Evolutionary conservation across 92 coral and sea anemone genomes (phyloP).

Genomic region (Palythoa grandis): DNA sequence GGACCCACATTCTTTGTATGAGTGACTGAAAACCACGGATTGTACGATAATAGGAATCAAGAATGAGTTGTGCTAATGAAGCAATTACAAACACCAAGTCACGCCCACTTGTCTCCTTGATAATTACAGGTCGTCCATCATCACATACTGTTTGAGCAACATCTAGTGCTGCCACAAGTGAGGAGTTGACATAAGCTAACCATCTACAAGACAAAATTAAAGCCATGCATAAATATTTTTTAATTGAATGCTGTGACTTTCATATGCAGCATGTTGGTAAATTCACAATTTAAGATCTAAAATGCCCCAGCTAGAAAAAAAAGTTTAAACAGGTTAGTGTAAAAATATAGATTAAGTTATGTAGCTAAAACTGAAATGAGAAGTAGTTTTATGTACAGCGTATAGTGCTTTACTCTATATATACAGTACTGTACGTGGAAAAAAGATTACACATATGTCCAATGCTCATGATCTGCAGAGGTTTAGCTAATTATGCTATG

Average conservation of each 20-base stretch:
- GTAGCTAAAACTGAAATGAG: too few relatives aligned
- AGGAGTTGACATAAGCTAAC: constrained; percentile 69
- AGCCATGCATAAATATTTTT: too few relatives aligned
- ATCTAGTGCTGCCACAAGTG: constrained; percentile 82
- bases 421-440: too few relatives aligned
- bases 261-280: neutral
- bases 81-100: constrained; percentile 88
- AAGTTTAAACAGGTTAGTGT: too few relatives aligned
- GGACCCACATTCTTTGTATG: constrained; percentile 97
- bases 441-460: too few relatives aligned
- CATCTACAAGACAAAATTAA: constrained; percentile 60
- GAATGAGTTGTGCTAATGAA: constrained; percentile 88
- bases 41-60: constrained; percentile 91
- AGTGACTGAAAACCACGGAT: constrained; percentile 95
- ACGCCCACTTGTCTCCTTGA: constrained; percentile 86
- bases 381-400: too few relatives aligned
- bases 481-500: too few relatives aligned
- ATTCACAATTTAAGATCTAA: neutral
- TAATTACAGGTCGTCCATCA: constrained; percentile 88
- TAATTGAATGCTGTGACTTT: neutral
- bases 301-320: neutral
- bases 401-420: too few relatives aligned
- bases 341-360: too few relatives aligned
- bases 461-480: too few relatives aligned
- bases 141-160: constrained; percentile 77